phyloP scores from a whole-genome alignment of 1,140 invertebrate species.

The Bemisia tabaci region DNA sequence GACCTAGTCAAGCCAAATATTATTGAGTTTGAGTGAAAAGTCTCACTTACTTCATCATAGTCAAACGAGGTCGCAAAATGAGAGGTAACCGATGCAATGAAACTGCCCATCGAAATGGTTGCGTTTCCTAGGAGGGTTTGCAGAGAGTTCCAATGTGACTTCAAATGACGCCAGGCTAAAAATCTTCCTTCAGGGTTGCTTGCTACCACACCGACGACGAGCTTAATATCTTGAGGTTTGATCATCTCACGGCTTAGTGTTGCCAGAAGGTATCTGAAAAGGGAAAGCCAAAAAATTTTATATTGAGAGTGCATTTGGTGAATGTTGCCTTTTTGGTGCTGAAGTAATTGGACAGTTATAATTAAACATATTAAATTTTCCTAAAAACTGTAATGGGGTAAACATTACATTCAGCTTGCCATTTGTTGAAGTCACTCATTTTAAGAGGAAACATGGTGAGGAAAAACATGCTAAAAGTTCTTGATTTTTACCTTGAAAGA shows the following conservation, averaged over 20 bases:
- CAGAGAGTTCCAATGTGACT: conserved; percentile 54
- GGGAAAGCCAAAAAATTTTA: too few species aligned
- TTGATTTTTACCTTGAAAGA: conserved; percentile 1
- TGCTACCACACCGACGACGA: conserved; percentile 50
- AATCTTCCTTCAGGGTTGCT: conserved; percentile 53
- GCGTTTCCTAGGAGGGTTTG: conserved; percentile 48
- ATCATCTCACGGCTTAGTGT: conserved; percentile 49
- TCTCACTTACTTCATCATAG: conserved; percentile 44
- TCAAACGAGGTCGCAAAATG: conserved; percentile 58
- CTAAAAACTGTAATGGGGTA: too few species aligned
- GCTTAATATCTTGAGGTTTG: conserved; percentile 50
- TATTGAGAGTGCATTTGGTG: too few species aligned
- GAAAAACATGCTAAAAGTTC: too few species aligned
- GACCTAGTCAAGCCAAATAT: too few species aligned
- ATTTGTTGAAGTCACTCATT: too few species aligned
- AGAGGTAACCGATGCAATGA: conserved; percentile 52
- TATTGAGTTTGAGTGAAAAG: conserved; percentile 4
- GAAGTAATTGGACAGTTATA: too few species aligned
- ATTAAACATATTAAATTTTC: too few species aligned
- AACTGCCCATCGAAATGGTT: conserved; percentile 48
- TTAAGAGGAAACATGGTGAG: too few species aligned
- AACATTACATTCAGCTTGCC: too few species aligned
- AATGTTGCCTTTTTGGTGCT: too few species aligned
- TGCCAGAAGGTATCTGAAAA: conserved; percentile 43
- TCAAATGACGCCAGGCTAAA: conserved; percentile 61